Conservation (phyloP, 2,888 invertebrate species). For the Choreutis nemorana region DNA sequence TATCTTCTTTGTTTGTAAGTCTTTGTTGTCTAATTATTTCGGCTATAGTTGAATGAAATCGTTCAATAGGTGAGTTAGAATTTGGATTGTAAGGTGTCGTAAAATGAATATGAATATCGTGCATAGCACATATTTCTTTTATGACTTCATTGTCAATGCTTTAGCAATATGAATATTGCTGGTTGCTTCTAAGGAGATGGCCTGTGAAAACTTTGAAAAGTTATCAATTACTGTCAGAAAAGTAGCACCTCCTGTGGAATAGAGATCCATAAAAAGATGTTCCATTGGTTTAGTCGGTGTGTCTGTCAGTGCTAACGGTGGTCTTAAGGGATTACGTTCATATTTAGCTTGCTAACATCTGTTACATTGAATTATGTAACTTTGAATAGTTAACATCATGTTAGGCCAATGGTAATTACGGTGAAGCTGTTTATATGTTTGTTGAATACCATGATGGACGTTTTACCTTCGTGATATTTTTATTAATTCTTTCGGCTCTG, state of each 20-base stretch:
- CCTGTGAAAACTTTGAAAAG: constrained; percentile 11
- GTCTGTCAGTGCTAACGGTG: neutral
- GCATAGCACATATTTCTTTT: constrained; percentile 4
- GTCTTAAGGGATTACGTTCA: too few relatives aligned
- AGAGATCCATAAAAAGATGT: neutral
- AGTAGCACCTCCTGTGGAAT: neutral
- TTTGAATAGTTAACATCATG: constrained; percentile 5
- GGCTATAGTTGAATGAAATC: too few relatives aligned
- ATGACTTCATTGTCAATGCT: too few relatives aligned
- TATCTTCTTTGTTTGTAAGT: neutral
- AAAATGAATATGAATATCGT: constrained; percentile 4
- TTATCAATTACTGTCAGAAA: constrained; percentile 4
- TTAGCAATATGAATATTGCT: constrained; percentile 4
- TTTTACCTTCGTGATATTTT: constrained; percentile 12
- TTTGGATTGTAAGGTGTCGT: constrained; percentile 2
- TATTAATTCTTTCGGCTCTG: constrained; percentile 8
- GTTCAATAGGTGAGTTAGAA: too few relatives aligned
- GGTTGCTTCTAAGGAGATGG: constrained; percentile 4
- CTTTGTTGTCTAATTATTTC: too few relatives aligned
- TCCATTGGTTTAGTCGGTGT: neutral
- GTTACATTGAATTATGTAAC: neutral
- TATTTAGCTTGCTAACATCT: too few relatives aligned
- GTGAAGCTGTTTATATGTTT: constrained; percentile 4
- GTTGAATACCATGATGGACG: constrained; percentile 5
- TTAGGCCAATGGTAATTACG: constrained; percentile 7